Percentiles rank a stretch among this genome's conserved stretches.
Evolutionary conservation across 2,888 invertebrate species (phyloP).

Genomic region (Lasius fuliginosus): DNA sequence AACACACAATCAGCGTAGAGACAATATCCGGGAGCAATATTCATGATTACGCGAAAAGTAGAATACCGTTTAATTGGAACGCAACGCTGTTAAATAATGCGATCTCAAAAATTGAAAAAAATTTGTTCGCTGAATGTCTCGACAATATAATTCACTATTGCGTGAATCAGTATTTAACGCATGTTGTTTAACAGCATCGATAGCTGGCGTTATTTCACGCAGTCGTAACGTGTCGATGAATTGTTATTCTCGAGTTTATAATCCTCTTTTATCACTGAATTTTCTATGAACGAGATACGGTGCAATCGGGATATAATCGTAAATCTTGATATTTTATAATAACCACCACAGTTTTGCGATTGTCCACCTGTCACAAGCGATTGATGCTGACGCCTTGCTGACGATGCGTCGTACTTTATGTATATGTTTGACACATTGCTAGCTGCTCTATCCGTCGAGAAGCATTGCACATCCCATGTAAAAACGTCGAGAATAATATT

Average conservation of each 20-base stretch:
- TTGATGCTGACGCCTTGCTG: constrained; percentile 23
- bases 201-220: not conserved
- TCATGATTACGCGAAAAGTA: constrained; percentile 62
- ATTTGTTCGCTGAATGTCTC: not conserved
- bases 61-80: constrained; percentile 61
- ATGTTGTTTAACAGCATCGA: constrained; percentile 22
- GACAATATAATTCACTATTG: not conserved
- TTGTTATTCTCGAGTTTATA: constrained; percentile 6
- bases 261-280: constrained; percentile 15
- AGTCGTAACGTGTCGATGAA: constrained; percentile 4
- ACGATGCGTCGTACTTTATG: constrained; percentile 33
- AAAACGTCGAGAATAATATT: constrained; percentile 44
- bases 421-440: constrained; percentile 11
- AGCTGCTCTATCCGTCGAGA: not conserved
- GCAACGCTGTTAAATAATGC: constrained; percentile 37
- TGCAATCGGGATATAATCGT: constrained; percentile 4
- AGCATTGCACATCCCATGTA: not conserved
- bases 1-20: constrained; percentile 66
- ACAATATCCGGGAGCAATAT: constrained; percentile 55
- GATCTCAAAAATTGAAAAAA: constrained; percentile 25
- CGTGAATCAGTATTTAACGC: constrained; percentile 27
- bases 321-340: constrained; percentile 39
- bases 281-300: constrained; percentile 6
- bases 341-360: constrained; percentile 31
- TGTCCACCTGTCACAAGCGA: constrained; percentile 9